A percentile compares a stretch with the other conserved stretches of the same genome.
Conservation (phyloP, 2,113 vertebrate genomes). For the Amblyopsis rosae region DNA sequence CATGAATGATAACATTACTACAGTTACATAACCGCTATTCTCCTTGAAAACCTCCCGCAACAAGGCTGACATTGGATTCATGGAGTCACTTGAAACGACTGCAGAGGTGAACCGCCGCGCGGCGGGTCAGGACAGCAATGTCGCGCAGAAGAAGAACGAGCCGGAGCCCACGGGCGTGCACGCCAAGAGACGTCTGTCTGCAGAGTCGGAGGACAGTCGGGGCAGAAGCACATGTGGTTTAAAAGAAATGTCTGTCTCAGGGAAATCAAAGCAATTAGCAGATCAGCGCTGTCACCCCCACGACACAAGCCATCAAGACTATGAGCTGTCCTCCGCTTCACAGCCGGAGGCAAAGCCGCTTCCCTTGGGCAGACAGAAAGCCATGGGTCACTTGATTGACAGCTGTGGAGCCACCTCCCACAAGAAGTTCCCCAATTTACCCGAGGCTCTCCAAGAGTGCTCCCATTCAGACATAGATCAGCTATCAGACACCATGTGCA, state of each 20-base stretch:
- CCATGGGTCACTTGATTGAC: slow-evolving; percentile 80
- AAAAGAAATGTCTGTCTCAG: slow-evolving; percentile 84
- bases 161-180: slow-evolving; percentile 74
- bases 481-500: slow-evolving; percentile 81
- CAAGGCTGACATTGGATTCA: slow-evolving; percentile 80
- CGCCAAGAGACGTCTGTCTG: slow-evolving; percentile 82
- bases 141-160: slow-evolving; percentile 79
- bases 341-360: slow-evolving; percentile 46
- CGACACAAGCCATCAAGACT: slow-evolving; percentile 59
- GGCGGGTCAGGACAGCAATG: slow-evolving; percentile 84
- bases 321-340: slow-evolving; percentile 49
- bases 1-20: slow-evolving; percentile 73
- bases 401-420: slow-evolving; percentile 78
- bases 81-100: slow-evolving; percentile 91
- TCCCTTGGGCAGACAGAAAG: slow-evolving; percentile 78
- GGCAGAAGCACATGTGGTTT: slow-evolving; percentile 68
- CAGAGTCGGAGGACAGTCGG: slow-evolving; percentile 80
- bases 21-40: slow-evolving; percentile 58
- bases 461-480: slow-evolving; percentile 86
- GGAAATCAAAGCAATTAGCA: slow-evolving; percentile 80
- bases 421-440: slow-evolving; percentile 84
- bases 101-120: slow-evolving; percentile 86
- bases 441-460: slow-evolving; percentile 83
- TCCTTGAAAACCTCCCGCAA: slow-evolving; percentile 63
- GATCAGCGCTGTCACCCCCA: slow-evolving; percentile 71